These are phyloP conservation scores for Drosophila pachea DNA, from an alignment of 1,140 invertebrate species.

Conservation along the genomic window DNA sequence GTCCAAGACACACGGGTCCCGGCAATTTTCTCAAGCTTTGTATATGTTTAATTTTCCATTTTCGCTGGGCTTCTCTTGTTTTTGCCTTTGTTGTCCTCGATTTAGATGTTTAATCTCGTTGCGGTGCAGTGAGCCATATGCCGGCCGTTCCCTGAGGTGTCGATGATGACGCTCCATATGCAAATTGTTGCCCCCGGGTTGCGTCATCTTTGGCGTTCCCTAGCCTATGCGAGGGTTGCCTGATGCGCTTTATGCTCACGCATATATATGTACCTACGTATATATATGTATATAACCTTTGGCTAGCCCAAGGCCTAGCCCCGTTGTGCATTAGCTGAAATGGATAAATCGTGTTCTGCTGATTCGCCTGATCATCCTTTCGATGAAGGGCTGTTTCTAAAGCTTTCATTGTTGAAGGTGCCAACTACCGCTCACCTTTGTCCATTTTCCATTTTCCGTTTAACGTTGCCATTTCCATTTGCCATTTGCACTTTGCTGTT, in stretches of 20 bases:
- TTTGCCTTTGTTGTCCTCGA: conserved; percentile 26
- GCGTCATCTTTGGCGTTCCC: conserved; percentile 39
- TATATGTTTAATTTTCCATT: conserved; percentile 22
- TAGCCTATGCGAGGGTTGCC: conserved; percentile 19
- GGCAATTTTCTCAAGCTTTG: conserved; percentile 30
- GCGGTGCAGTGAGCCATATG: conserved; percentile 30
- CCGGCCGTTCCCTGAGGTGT: not conserved
- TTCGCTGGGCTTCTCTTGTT: not conserved
- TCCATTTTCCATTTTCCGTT: not conserved
- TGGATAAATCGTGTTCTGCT: conserved; percentile 54
- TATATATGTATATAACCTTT: not conserved
- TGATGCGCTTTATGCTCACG: conserved; percentile 52
- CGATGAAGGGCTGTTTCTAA: not conserved
- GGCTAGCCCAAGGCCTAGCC: conserved; percentile 2
- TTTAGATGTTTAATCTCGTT: conserved; percentile 51
- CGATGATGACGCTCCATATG: conserved; percentile 26
- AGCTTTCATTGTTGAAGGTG: no score
- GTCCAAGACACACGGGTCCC: not conserved
- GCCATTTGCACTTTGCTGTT: not conserved
- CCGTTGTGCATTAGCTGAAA: conserved; percentile 40
- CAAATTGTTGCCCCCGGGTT: conserved; percentile 25
- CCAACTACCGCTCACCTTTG: no score
- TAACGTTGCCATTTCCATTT: not conserved
- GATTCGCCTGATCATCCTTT: conserved; percentile 40
- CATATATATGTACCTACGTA: conserved; percentile 55